Conservation (phyloP, 92 coral and sea anemone species). For the Epizoanthus fatuus region DNA sequence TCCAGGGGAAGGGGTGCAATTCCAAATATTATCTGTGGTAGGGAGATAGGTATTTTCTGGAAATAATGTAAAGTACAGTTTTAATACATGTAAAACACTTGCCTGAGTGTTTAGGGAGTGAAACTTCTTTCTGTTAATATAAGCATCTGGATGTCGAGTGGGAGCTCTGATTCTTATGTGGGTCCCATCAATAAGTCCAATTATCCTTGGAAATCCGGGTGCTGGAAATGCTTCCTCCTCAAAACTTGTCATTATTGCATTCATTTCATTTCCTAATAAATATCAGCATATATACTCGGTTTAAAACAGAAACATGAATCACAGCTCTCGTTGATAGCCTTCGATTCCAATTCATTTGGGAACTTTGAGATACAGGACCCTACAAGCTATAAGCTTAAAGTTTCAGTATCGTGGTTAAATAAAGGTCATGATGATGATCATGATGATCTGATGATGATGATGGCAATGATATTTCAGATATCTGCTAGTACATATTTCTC, state of each 20-base stretch:
- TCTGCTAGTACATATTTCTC: background rate
- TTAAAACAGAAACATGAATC: no score
- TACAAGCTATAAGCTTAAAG: background rate
- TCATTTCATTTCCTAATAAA: no score
- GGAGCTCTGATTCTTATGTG: no score
- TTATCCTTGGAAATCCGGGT: no score
- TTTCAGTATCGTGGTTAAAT: no score
- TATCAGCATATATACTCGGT: no score
- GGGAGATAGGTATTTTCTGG: background rate
- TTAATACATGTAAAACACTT: slow-evolving; percentile 18
- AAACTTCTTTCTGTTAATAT: slow-evolving; percentile 54
- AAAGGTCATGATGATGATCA: background rate
- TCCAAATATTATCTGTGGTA: background rate
- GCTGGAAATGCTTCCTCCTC: no score
- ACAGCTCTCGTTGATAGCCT: no score
- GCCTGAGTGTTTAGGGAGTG: slow-evolving; percentile 60
- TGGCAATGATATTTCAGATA: background rate
- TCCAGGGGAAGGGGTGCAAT: background rate
- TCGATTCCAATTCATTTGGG: no score
- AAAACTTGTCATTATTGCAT: no score
- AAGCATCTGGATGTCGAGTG: slow-evolving; percentile 25
- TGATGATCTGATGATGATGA: background rate
- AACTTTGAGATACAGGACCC: background rate
- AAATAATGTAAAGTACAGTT: background rate
- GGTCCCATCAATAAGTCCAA: no score